Evolutionary conservation across 2,797 vertebrate species (phyloP).

Genomic region (Pseudochromis fuscus): DNA sequence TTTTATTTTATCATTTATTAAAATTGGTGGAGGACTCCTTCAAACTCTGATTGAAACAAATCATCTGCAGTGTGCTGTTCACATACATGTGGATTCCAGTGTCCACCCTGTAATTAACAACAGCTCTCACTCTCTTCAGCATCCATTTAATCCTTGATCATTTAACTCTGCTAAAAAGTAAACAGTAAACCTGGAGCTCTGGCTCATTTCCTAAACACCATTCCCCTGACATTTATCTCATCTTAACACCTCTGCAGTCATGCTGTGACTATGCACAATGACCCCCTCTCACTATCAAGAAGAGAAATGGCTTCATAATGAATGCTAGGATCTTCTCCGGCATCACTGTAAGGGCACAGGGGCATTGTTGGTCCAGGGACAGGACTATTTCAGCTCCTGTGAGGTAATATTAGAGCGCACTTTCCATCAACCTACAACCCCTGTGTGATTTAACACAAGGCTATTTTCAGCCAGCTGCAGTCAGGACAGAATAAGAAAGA

Average conservation of each 20-base stretch:
- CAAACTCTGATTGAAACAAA: conserved; percentile 8
- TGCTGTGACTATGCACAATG: conserved; percentile 13
- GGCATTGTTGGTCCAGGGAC: conserved; percentile 57
- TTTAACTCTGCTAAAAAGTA: conserved; percentile 20
- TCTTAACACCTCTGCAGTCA: conserved; percentile 17
- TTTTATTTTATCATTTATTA: too few species aligned
- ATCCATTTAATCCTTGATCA: conserved; percentile 12
- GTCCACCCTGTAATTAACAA: conserved; percentile 23
- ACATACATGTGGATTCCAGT: conserved; percentile 16
- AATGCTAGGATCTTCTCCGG: conserved; percentile 30
- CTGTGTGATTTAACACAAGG: conserved; percentile 68
- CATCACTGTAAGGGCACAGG: conserved; percentile 57
- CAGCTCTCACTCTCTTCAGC: conserved; percentile 12
- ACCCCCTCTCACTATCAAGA: conserved; percentile 29
- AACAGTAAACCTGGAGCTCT: conserved; percentile 1
- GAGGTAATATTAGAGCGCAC: conserved; percentile 66
- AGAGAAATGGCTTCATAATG: conserved; percentile 34
- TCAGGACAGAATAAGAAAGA: conserved; percentile 49
- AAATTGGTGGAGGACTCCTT: background rate
- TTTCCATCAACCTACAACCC: conserved; percentile 70
- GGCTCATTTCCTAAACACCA: conserved; percentile 5
- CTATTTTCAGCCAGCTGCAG: conserved; percentile 74
- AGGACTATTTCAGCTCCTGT: conserved; percentile 62
- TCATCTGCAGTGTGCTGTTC: conserved; percentile 4
- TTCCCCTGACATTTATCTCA: conserved; percentile 10